Evolutionary conservation across 2,797 vertebrate genomes (phyloP), one percentile per base, ranked within the genome.

Genomic region (Columba guinea): DNA sequence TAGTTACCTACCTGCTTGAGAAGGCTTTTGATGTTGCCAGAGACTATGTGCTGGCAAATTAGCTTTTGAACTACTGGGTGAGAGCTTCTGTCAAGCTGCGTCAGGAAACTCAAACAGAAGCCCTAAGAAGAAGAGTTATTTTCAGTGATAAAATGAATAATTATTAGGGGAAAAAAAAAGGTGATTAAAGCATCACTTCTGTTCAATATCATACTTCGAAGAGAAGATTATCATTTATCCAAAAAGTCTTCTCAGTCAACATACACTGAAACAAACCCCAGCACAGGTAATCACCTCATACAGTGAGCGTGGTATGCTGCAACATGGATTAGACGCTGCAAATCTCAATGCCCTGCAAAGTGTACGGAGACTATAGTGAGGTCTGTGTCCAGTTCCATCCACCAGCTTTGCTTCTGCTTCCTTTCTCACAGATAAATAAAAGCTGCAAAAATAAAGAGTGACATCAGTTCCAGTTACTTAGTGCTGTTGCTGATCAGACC

Each of bases 61-160:
- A 99, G 97, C 76, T 98, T 99, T 93, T 99, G 99, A 93, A 99
- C 99, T 53, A 98, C 6, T 3, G 99, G 99, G 87, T 99, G 98
- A 89, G 99, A 99, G 89, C 95, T 87, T 95, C 99, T 98, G 97
- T 99, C 99, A 95, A 99, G 98, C 93, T 99, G 99, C 2, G 99
- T 99, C 82, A 99, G 97, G 96, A 99, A 99, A 96, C 99, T 99
- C 96, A 99, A 97, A 94, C 99, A 99, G 97, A 99, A 99, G 52
- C 99, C 99, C 99, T 99, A 95, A 62, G 84, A 91, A 92, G 34
- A 79, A 82, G 8, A 92, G 76, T n/a, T 37, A 13, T 49, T 93
- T 92, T 90, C 59, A 79, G 56, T 49, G 22, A 76, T 13, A 48
- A 95, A 51, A 86, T 3, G 15, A 83, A 89, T 93, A 95, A 41